Evolutionary conservation across 2,888 invertebrate genomes (phyloP).

Genomic region (Bimastos eiseni): DNA sequence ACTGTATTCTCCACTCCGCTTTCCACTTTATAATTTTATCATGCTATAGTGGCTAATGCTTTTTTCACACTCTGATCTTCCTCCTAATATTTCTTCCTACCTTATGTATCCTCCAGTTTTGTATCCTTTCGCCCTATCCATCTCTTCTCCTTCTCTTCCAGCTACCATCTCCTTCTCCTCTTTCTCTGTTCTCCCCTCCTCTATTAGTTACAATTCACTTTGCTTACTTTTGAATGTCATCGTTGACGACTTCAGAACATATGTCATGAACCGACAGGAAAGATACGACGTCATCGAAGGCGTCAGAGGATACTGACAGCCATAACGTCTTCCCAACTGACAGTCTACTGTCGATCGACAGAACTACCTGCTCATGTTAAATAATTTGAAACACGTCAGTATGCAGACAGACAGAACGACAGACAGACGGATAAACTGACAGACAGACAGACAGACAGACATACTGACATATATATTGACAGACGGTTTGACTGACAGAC

Average conservation of each 20-base stretch:
- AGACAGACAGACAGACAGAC: conserved; percentile 8
- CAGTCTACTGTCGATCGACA: neutral
- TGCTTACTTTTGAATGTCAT: conserved; percentile 2
- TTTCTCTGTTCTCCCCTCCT: neutral
- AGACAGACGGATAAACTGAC: neutral
- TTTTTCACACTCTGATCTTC: neutral
- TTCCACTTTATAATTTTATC: neutral
- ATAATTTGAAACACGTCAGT: neutral
- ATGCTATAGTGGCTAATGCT: too few species aligned
- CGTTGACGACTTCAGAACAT: neutral
- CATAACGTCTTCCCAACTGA: neutral
- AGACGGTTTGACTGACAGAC: too few species aligned
- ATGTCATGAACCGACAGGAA: neutral
- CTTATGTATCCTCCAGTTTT: neutral
- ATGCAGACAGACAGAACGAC: neutral
- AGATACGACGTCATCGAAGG: neutral
- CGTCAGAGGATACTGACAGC: neutral
- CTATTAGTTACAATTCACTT: neutral
- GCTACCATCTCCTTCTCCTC: too few species aligned
- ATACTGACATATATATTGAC: neutral
- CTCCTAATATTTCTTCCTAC: neutral
- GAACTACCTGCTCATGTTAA: neutral
- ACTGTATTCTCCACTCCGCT: neutral
- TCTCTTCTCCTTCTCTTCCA: neutral
- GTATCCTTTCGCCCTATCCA: neutral